Evolutionary conservation across 2,113 vertebrate species (phyloP).

Genomic region (Ardeotis arabs): DNA sequence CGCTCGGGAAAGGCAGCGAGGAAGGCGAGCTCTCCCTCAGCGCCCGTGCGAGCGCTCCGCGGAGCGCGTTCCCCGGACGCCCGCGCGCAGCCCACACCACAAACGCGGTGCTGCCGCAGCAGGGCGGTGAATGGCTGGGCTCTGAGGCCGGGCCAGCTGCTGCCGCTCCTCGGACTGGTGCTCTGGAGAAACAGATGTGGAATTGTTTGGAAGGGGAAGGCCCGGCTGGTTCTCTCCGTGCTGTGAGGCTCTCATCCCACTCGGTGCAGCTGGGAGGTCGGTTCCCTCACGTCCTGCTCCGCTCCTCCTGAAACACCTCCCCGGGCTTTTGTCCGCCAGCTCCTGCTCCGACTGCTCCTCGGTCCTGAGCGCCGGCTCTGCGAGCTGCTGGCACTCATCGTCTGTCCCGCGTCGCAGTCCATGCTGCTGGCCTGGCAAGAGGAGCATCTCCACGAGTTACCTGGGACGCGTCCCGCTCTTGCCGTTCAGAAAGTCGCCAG

Average conservation of each 20-base stretch:
- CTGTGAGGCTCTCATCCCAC: background rate
- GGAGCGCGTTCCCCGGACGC: background rate
- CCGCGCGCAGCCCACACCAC: background rate
- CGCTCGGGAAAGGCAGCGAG: no score
- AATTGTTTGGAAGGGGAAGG: background rate
- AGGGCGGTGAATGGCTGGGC: no score
- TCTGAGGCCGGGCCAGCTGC: background rate
- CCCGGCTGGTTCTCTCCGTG: background rate
- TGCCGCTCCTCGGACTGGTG: background rate
- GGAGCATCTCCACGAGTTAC: no score
- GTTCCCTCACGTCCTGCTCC: background rate
- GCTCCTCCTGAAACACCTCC: background rate
- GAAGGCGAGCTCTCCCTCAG: background rate
- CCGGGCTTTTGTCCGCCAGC: background rate
- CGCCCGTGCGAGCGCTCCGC: background rate
- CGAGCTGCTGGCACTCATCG: no score
- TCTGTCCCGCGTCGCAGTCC: no score
- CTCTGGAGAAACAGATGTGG: accelerated
- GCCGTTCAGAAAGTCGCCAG: no score
- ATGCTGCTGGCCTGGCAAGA: no score
- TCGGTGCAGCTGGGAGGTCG: background rate
- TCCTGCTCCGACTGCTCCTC: no score
- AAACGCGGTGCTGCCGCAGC: background rate
- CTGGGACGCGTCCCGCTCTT: no score
- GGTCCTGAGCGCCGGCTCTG: no score